These are phyloP conservation scores for Dicrostonyx torquatus DNA, from an alignment of 2,797 vertebrate species.

Conservation along the genomic window DNA sequence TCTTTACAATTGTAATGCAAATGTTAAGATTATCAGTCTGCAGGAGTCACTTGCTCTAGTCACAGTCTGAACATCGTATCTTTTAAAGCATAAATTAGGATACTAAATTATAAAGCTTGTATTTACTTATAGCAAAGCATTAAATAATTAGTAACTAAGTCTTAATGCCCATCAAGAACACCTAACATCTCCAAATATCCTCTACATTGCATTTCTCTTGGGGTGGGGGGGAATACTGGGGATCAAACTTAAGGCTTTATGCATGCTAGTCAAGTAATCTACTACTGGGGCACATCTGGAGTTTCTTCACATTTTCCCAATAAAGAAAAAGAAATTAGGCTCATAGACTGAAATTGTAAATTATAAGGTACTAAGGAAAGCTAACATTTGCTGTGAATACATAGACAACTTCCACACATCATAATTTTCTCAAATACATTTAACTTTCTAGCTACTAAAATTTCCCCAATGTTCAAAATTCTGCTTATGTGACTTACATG, in stretches of 20 bases:
- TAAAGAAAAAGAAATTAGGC: not conserved
- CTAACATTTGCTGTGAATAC: not conserved
- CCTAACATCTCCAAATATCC: conserved; percentile 10
- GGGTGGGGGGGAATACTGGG: not conserved
- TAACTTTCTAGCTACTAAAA: not conserved
- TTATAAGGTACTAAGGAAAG: not conserved
- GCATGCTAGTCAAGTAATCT: not conserved
- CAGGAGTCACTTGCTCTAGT: conserved; percentile 18
- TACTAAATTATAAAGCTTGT: not conserved
- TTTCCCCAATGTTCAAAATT: conserved; percentile 46
- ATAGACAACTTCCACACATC: not conserved
- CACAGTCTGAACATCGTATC: conserved; percentile 7
- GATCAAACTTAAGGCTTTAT: not conserved
- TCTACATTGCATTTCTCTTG: not conserved
- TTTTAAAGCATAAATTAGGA: conserved; percentile 53
- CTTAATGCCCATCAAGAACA: conserved; percentile 3
- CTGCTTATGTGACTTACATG: not conserved
- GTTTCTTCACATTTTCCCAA: not conserved
- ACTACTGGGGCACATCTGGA: not conserved
- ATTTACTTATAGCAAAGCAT: conserved; percentile 43
- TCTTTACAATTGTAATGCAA: conserved; percentile 65
- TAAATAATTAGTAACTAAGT: conserved; percentile 49
- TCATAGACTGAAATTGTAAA: conserved; percentile 18
- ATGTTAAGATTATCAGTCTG: conserved; percentile 39
- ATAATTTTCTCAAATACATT: conserved; percentile 21